Base-by-base conservation (phyloP, 2,888 invertebrate genomes). In the Elegia similella region DNA sequence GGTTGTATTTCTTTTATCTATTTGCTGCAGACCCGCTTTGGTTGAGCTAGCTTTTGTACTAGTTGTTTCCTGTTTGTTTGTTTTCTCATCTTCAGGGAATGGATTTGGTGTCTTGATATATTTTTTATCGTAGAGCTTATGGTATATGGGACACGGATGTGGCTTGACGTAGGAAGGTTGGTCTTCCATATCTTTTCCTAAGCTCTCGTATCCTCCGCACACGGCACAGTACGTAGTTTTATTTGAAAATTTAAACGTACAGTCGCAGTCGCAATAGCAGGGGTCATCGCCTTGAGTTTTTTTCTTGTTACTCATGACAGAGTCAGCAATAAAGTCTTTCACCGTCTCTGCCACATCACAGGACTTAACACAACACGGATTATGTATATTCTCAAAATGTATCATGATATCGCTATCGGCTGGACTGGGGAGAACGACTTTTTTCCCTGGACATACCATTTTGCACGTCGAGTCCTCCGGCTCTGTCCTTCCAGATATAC, bases 131-230 rank as follows among this genome's bases (percentile, higher is more conserved):
- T 90, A 91, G 50, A 87, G 55, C 58, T 90, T 90, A 57, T 91
- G 84, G 62, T 88, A 91, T 8, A 91, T 77, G 0, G 91, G 91
- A 65, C 91, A 91, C 7, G 91, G 90, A 55, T 87, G 84, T 6
- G 90, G 89, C 59, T 78, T 83, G 0, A 72, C 71, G 59, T 75
- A 82, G 15, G 75, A 79, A 1, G 90, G 89, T 64, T 83, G 71
- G 57, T 78, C 64, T 61, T 67, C 73, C 67, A 85, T 79, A 62
- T 90, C 89, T 34, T 82, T 78, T 12, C 90, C 90, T 23, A 87
- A 65, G 55, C 84, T 84, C 69, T 90, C 88, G 57, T 86, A 91
- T 0, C 91, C 91, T 12, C 88, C 88, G 61, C 91, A 91, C 29
- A 91, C 78, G 2, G 79, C 68, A 62, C 91, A 91, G 62, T 90